These are phyloP conservation scores for Conus canariensis DNA, from an alignment of 2,888 invertebrate species.

Conservation along the genomic window DNA sequence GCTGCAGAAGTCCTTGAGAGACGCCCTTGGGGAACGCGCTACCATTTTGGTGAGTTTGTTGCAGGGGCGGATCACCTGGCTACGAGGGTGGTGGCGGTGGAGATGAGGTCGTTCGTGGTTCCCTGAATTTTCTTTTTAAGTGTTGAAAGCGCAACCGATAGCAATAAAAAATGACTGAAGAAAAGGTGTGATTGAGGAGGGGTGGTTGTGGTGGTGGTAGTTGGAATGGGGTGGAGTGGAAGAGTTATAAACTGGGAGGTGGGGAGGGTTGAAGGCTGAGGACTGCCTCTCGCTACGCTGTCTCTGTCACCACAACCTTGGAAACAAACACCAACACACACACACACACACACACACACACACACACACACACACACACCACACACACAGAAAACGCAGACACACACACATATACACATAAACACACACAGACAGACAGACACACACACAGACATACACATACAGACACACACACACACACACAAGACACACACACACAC, in stretches of 20 bases:
- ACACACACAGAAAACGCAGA: neutral
- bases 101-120: neutral
- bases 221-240: neutral
- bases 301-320: too few relatives aligned
- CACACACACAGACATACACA: neutral
- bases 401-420: neutral
- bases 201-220: neutral
- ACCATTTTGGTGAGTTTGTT: conserved; percentile 58
- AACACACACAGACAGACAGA: neutral
- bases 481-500: neutral
- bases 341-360: too few relatives aligned
- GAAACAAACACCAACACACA: too few relatives aligned
- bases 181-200: too few relatives aligned
- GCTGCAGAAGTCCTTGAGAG: conserved; percentile 66
- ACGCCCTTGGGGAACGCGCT: conserved; percentile 64
- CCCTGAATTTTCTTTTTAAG: neutral
- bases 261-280: too few relatives aligned
- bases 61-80: too few relatives aligned
- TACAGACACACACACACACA: neutral
- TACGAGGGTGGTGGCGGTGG: neutral
- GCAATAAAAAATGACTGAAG: too few relatives aligned
- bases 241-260: too few relatives aligned
- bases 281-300: too few relatives aligned
- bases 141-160: too few relatives aligned
- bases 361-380: too few relatives aligned